These are phyloP conservation scores for Charadrius vociferus DNA, from an alignment of 2,113 vertebrate genomes.

Conservation along the genomic window DNA sequence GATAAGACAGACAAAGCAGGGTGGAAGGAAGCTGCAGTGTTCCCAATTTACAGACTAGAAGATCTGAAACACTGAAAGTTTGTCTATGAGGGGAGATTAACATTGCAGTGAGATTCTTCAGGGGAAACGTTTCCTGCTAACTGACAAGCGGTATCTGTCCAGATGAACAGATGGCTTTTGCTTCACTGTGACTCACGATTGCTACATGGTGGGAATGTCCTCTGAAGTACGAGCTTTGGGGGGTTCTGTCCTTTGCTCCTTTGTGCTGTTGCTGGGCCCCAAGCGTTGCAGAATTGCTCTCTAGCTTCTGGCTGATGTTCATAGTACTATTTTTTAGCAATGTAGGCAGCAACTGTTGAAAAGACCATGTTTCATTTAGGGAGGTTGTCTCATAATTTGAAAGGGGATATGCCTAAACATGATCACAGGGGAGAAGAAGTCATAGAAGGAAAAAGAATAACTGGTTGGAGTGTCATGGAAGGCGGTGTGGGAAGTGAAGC, in stretches of 20 bases:
- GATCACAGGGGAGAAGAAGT: not conserved
- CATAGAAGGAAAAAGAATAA: not conserved
- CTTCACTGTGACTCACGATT: slow-evolving; percentile 34
- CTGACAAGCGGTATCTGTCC: slow-evolving; percentile 36
- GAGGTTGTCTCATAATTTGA: not conserved
- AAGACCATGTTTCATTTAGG: not conserved
- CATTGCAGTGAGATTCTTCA: not conserved
- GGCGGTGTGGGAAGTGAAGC: not conserved
- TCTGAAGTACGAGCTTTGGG: slow-evolving; percentile 16
- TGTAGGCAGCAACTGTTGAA: slow-evolving; percentile 2
- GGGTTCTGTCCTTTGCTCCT: slow-evolving; percentile 15
- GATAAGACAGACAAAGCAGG: not conserved
- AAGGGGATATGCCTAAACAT: not conserved
- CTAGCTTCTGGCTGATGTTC: not conserved
- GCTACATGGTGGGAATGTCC: slow-evolving; percentile 18
- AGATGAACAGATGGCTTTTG: slow-evolving; percentile 56
- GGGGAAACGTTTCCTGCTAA: slow-evolving; percentile 29
- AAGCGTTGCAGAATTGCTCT: not conserved
- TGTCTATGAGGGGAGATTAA: not conserved
- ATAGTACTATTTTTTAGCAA: not conserved
- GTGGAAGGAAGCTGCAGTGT: not conserved
- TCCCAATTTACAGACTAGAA: not conserved
- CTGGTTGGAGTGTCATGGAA: not conserved
- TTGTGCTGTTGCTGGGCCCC: not conserved
- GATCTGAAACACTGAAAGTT: not conserved